Percentiles rank a stretch among this genome's conserved stretches.
Conservation (phyloP, 2,797 vertebrate genomes). For the Enteromius mattozi region DNA sequence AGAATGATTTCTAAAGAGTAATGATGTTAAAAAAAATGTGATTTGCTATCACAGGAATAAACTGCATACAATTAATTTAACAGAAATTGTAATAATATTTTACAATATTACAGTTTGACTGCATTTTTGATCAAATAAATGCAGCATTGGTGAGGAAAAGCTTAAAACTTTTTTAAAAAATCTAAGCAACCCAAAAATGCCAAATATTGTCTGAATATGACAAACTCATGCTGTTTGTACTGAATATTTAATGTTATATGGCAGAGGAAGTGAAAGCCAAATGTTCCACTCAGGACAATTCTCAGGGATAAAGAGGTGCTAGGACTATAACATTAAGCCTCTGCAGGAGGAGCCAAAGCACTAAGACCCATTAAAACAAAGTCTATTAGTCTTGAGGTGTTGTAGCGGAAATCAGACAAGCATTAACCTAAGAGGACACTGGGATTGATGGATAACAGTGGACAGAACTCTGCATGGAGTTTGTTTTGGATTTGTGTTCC, state of each 20-base stretch:
- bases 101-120: not conserved
- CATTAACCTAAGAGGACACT: constrained; percentile 18
- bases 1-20: not conserved
- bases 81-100: not conserved
- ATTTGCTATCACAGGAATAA: not conserved
- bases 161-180: not conserved
- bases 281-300: constrained; percentile 1
- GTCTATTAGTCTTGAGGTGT: constrained; percentile 33
- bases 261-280: not conserved
- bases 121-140: not conserved
- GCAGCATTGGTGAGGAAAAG: not conserved
- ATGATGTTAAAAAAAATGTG: not conserved
- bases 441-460: constrained; percentile 20
- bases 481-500: constrained; percentile 34
- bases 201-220: not conserved
- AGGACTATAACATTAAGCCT: constrained; percentile 22
- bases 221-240: not conserved
- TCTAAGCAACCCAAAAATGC: not conserved
- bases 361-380: constrained; percentile 35
- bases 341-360: constrained; percentile 3
- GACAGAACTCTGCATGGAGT: constrained; percentile 4
- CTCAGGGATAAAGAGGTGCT: constrained; percentile 6
- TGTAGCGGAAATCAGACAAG: not conserved
- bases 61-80: not conserved
- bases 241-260: not conserved